Conservation (phyloP, 2,113 vertebrate species). For the Pseudorasbora parva region DNA sequence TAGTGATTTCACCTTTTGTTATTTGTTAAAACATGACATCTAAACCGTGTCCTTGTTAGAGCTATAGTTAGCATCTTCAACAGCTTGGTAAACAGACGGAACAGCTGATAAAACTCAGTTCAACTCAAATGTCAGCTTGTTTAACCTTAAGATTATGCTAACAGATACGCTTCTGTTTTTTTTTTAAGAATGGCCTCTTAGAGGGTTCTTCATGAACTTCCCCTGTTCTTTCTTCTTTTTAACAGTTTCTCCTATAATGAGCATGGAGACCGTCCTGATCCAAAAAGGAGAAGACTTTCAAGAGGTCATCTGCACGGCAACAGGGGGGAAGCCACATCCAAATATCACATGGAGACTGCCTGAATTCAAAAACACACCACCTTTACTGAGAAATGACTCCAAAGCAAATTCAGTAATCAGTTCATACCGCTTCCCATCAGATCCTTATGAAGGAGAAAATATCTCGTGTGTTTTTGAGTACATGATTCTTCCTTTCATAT, state of each 20-base stretch:
- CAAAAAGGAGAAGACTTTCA: slow-evolving; percentile 61
- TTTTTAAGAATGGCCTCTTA: not conserved
- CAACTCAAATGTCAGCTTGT: slow-evolving; percentile 24
- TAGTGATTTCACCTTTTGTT: not conserved
- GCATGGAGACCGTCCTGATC: slow-evolving; percentile 63
- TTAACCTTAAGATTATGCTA: slow-evolving; percentile 7
- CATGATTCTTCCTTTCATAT: slow-evolving; percentile 58
- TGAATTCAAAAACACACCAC: slow-evolving; percentile 23
- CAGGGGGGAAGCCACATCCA: slow-evolving; percentile 71
- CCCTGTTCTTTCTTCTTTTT: slow-evolving; percentile 57
- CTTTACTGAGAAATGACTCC: slow-evolving; percentile 34
- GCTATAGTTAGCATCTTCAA: slow-evolving; percentile 11
- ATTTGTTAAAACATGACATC: not conserved
- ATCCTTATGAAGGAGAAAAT: slow-evolving; percentile 58
- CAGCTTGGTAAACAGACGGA: slow-evolving; percentile 15
- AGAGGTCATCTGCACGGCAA: slow-evolving; percentile 71
- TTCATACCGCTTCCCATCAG: slow-evolving; percentile 57
- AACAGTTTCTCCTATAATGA: slow-evolving; percentile 70
- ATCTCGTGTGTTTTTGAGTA: slow-evolving; percentile 71
- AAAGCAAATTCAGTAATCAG: slow-evolving; percentile 42
- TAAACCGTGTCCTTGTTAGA: not conserved
- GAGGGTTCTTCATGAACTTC: slow-evolving; percentile 3
- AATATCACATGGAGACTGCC: slow-evolving; percentile 67
- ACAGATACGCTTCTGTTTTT: not conserved
- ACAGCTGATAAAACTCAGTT: slow-evolving; percentile 20